Conservation (phyloP, 2,113 vertebrate genomes). For the Hyla sarda region DNA sequence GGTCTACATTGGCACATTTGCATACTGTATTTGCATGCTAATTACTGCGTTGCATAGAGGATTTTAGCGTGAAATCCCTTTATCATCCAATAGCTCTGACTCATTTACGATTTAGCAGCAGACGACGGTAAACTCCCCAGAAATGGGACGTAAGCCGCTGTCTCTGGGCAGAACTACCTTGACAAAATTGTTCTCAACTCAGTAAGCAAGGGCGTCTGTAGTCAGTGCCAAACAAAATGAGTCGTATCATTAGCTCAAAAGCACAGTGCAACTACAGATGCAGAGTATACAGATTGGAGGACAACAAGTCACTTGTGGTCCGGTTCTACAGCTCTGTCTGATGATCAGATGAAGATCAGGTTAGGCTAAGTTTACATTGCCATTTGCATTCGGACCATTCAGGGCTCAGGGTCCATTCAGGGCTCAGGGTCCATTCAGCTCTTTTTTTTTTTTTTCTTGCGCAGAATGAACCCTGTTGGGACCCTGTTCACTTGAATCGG, state of each 20-base stretch:
- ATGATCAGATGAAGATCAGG: too few relatives aligned
- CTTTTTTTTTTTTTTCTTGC: too few relatives aligned
- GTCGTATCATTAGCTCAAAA: background rate
- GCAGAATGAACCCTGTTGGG: too few relatives aligned
- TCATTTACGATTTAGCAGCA: background rate
- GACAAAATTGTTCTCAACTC: background rate
- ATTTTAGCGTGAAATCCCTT: background rate
- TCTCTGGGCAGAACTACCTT: background rate
- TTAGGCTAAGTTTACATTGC: too few relatives aligned
- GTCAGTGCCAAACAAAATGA: too few relatives aligned
- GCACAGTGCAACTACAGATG: background rate
- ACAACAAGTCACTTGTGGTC: background rate
- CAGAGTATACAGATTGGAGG: background rate
- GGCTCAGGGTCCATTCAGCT: too few relatives aligned
- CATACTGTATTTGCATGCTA: conserved; percentile 48
- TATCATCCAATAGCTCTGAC: background rate
- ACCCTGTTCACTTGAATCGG: too few relatives aligned
- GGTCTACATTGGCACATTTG: conserved; percentile 18
- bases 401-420: too few relatives aligned
- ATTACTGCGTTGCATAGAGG: conserved; percentile 17
- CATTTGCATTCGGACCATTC: too few relatives aligned
- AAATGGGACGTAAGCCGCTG: background rate
- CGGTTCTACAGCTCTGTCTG: background rate
- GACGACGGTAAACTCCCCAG: background rate
- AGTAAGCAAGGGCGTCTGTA: background rate